Evolutionary conservation across 2,113 vertebrate species (phyloP).

Genomic region (Clupea harengus): DNA sequence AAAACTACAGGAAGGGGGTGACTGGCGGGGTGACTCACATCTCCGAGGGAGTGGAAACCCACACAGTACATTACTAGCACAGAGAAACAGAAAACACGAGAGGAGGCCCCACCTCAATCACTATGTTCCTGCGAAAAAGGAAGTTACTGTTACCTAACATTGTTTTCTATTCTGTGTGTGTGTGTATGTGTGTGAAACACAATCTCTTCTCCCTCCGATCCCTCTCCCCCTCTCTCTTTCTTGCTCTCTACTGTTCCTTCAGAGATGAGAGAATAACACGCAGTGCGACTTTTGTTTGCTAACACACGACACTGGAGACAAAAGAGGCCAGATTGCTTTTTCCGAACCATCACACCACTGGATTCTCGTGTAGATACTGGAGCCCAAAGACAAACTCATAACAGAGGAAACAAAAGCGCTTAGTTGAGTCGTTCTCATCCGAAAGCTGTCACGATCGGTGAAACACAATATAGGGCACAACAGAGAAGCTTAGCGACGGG

Average conservation of each 20-base stretch:
- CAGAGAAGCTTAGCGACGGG: background rate
- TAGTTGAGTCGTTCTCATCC: background rate
- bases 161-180: background rate
- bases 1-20: background rate
- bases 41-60: background rate
- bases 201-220: background rate
- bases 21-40: background rate
- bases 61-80: background rate
- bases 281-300: background rate
- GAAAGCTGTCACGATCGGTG: background rate
- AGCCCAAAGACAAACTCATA: background rate
- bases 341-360: background rate
- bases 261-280: background rate
- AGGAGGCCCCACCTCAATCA: background rate
- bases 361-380: background rate
- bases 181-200: background rate
- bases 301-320: background rate
- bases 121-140: background rate
- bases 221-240: conserved; percentile 27
- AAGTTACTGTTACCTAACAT: background rate
- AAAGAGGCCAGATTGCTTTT: background rate
- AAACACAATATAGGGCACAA: background rate
- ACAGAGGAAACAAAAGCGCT: background rate
- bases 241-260: background rate
- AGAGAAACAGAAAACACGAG: background rate